Evolutionary conservation across 2,113 vertebrate genomes (phyloP), one percentile per base, ranked within the genome.

Genomic region (Amblyopsis rosae): DNA sequence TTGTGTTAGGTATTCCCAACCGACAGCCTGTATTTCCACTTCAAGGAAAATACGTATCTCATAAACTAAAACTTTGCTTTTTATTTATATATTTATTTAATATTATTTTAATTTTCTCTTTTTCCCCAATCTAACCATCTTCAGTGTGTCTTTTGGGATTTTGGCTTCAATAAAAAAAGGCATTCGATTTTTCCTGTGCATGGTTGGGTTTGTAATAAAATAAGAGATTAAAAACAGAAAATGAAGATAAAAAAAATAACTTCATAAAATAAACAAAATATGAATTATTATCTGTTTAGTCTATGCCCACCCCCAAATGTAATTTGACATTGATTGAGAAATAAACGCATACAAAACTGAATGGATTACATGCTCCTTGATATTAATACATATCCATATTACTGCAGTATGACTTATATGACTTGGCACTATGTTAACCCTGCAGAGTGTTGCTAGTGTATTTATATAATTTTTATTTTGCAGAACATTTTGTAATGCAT

Each of bases 61-160:
- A 82, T 83, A 80, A 77, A 71, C 12, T 67, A 45, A 12, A 73
- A 76, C 60, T 79, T 74, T 19, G 56, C 67, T n/a, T 19, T 26
- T 26, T 26, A 26, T 26, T 26, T 26, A 26, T 26, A 26, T 26
- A 2, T 26, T 2, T 26, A 26, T 26, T 26, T 26, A 19, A 19
- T 19, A 78, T 59, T 81, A 84, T 86, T 80, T 80, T 72, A 85
- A 82, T 84, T 82, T 59, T 19, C 57, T 19, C 19, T 62, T 16
- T 48, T 19, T 63, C 13, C n/a, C 70, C 72, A 65, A 63, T 73
- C 63, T 32, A 67, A 57, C 51, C 13, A 19, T 65, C 55, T 54
- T 45, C 55, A 35, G n/a, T 35, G 45, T 3, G 7, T 76, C 62
- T 64, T 69, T 41, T 57, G 77, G 71, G 61, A 57, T 32, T 77